Conservation (phyloP, 2,113 vertebrate genomes). For the Arenaria interpres region DNA sequence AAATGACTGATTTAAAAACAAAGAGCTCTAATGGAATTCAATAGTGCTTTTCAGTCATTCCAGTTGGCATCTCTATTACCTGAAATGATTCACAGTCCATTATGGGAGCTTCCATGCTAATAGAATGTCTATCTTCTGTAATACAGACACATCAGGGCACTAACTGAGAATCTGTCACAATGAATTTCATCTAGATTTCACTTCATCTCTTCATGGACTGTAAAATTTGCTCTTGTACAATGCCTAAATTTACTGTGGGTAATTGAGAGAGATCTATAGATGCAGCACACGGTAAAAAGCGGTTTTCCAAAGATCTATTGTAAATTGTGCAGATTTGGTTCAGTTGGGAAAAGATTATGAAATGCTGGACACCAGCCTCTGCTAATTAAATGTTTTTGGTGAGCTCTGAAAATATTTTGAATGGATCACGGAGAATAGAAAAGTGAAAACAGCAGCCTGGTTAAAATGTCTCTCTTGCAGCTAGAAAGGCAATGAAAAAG, state of each 20-base stretch:
- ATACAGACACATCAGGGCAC: slow-evolving; percentile 91
- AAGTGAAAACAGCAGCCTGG: slow-evolving; percentile 36
- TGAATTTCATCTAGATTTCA: slow-evolving; percentile 88
- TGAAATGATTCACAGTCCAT: slow-evolving; percentile 93
- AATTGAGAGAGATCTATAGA: slow-evolving; percentile 86
- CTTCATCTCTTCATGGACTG: slow-evolving; percentile 86
- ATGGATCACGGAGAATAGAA: slow-evolving; percentile 3
- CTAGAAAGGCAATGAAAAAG: not conserved
- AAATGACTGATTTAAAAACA: slow-evolving; percentile 94
- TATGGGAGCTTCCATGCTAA: slow-evolving; percentile 87
- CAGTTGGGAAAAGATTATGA: slow-evolving; percentile 63
- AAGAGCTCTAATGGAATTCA: slow-evolving; percentile 90
- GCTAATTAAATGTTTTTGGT: slow-evolving; percentile 73
- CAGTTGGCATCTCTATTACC: slow-evolving; percentile 91
- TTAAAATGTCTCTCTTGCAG: slow-evolving; percentile 18
- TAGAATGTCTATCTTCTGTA: slow-evolving; percentile 94
- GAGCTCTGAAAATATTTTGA: slow-evolving; percentile 57
- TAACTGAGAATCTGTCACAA: slow-evolving; percentile 89
- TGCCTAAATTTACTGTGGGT: slow-evolving; percentile 86
- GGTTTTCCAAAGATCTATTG: slow-evolving; percentile 76
- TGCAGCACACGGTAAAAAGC: slow-evolving; percentile 69
- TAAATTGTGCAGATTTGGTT: slow-evolving; percentile 74
- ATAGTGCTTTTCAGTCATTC: slow-evolving; percentile 85
- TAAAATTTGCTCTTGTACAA: slow-evolving; percentile 86
- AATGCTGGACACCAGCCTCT: slow-evolving; percentile 37